Evolutionary conservation across 1,140 invertebrate genomes (phyloP), one percentile per base, ranked within the genome.

Genomic region (Caenorhabditis brenneri): DNA sequence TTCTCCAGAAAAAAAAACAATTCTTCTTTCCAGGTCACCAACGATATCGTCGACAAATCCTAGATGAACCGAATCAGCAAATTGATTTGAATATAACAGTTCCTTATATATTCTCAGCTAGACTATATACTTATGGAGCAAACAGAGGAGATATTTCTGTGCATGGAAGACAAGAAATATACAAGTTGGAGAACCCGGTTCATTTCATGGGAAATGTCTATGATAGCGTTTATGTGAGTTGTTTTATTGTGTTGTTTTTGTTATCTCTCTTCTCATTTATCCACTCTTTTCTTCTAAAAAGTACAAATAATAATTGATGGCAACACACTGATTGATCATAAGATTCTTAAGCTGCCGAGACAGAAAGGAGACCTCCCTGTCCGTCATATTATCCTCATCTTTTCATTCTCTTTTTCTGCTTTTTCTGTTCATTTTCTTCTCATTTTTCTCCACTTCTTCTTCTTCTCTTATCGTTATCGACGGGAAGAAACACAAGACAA

Each of bases 1-100:
- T 27, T 1, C 36, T 69, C 60, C 24, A 16, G 1, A 19, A 19
- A 0, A 2, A 15, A 36, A n/a, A n/a, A n/a, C n/a, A n/a, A 10
- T 49, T 27, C 1, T 15, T 0, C 22, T 22, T 81, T 65, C n/a
- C 82, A 83, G 82, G 51, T 4, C 82, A 80, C 19, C 82, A 83
- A 24, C 74, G 82, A n/a, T 79, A 83, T 29, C 53, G 60, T 22
- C 82, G 82, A 19, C 82, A 83, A 27, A 60, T 83, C 16, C 33
- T 55, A 6, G 82, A 53, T 33, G 51, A 55, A 27, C 82, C 58
- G 3, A 55, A 65, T 78, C 80, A 88, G 39, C 88, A 88, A 69
- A 89, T 89, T 31, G 88, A 88, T 74, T 65, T 88, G 24, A 88
- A 88, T 69, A 88, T 87, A 39, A 89, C 88, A 7, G 88, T 89